phyloP scores from a whole-genome alignment of 2,113 vertebrate genomes.

The Oreocharis arfaki region DNA sequence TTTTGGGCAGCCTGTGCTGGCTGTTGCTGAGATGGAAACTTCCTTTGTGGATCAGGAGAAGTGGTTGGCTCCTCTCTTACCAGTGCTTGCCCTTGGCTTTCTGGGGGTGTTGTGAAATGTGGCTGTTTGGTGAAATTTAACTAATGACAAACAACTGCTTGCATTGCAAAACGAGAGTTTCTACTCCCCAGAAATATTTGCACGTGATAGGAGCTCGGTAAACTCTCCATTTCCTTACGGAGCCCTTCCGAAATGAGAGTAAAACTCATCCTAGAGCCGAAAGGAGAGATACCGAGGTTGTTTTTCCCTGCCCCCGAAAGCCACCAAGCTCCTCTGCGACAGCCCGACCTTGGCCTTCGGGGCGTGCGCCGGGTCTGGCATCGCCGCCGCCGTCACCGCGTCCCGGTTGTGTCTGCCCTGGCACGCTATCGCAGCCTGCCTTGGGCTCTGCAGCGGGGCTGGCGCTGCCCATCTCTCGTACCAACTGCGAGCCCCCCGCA shows the following conservation, averaged over 20 bases:
- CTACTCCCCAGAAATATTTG: neutral
- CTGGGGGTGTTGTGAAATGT: neutral
- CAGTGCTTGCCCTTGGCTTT: neutral
- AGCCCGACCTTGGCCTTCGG: constrained; percentile 45
- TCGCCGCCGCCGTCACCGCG: neutral
- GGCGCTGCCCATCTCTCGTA: neutral
- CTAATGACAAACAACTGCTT: neutral
- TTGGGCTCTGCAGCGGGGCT: neutral
- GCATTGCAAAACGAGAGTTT: neutral
- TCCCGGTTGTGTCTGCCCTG: constrained; percentile 46
- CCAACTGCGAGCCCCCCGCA: neutral
- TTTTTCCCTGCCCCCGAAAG: neutral
- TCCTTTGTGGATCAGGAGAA: neutral
- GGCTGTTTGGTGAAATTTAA: neutral
- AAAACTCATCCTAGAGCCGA: neutral
- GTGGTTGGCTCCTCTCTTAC: neutral
- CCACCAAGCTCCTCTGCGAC: neutral
- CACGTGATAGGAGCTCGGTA: fast-evolving
- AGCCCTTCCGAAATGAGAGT: neutral
- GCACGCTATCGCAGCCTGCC: neutral
- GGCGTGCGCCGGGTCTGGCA: neutral
- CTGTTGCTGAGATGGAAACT: neutral
- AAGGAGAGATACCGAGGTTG: neutral
- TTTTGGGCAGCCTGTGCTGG: neutral
- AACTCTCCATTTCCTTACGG: neutral